These are phyloP conservation scores for Ara ararauna DNA, from an alignment of 2,797 vertebrate genomes.

Conservation along the genomic window DNA sequence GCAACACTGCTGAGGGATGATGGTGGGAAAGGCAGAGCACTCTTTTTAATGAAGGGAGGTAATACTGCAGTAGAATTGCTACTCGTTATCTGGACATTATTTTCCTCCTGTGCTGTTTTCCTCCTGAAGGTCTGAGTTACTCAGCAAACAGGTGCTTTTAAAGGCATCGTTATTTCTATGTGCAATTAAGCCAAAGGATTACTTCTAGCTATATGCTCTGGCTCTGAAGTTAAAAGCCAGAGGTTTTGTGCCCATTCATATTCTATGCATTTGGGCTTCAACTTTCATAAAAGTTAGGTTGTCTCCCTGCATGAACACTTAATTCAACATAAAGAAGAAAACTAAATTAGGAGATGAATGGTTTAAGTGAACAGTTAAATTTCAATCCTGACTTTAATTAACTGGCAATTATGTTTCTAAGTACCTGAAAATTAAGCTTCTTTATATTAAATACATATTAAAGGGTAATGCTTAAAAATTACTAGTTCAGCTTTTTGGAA, in stretches of 20 bases:
- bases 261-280: not conserved
- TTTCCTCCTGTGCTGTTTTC: not conserved
- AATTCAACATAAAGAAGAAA: not conserved
- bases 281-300: not conserved
- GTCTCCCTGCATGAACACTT: not conserved
- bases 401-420: slow-evolving; percentile 9
- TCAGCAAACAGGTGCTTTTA: not conserved
- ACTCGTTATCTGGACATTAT: not conserved
- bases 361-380: slow-evolving; percentile 22
- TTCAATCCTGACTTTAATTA: slow-evolving; percentile 30
- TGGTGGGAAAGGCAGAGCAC: not conserved
- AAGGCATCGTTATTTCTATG: not conserved
- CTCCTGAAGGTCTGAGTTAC: not conserved
- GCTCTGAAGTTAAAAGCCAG: not conserved
- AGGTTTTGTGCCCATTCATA: not conserved
- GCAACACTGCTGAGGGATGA: not conserved
- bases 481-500: not conserved
- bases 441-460: not conserved
- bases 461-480: not conserved
- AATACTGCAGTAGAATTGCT: not conserved
- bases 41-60: not conserved
- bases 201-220: not conserved
- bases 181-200: not conserved
- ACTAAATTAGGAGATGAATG: not conserved
- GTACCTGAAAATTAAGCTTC: not conserved